Conservation (phyloP, 2,888 invertebrate genomes). For the Limnephilus lunatus region DNA sequence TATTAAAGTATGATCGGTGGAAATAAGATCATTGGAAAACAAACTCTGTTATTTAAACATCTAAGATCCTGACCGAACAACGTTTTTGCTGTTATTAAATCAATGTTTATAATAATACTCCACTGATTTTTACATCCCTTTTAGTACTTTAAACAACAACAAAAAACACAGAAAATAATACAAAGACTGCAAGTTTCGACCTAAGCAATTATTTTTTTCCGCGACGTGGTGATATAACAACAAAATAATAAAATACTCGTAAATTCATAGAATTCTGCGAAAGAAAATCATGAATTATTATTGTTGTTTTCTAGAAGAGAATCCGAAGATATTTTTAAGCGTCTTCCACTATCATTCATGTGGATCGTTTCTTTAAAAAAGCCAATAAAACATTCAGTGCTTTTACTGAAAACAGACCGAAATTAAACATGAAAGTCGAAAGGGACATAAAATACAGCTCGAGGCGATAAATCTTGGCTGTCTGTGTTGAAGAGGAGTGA, state of each 20-base stretch:
- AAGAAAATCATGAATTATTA: not conserved
- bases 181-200: not conserved
- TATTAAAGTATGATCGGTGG: too few relatives aligned
- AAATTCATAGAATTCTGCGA: not conserved
- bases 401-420: not conserved
- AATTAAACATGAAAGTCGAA: not conserved
- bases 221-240: not conserved
- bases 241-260: not conserved
- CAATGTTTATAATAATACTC: too few relatives aligned
- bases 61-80: too few relatives aligned
- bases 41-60: too few relatives aligned
- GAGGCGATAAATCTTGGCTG: not conserved
- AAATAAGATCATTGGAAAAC: too few relatives aligned
- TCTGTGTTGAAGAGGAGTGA: not conserved
- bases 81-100: too few relatives aligned
- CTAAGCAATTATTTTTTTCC: not conserved
- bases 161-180: not conserved
- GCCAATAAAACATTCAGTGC: not conserved
- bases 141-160: too few relatives aligned
- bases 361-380: not conserved
- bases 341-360: not conserved
- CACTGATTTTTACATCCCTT: too few relatives aligned
- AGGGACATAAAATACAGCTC: not conserved
- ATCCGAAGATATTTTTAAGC: not conserved
- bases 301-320: not conserved